Conservation (phyloP, 2,113 vertebrate genomes). For the Grus americana region DNA sequence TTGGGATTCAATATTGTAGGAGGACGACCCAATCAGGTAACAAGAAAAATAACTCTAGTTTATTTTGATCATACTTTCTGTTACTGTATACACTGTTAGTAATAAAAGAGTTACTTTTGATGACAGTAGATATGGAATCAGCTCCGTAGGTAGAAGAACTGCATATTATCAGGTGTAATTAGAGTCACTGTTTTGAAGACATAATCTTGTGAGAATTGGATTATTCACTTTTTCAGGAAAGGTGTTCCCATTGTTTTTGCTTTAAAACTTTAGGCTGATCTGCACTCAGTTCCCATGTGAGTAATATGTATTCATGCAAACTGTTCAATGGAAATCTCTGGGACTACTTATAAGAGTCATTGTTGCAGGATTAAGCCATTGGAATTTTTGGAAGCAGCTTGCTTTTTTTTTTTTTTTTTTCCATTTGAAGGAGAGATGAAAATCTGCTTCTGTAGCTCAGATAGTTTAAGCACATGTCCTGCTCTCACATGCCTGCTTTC, state of each 20-base stretch:
- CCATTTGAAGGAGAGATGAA: background rate
- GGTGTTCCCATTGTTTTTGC: background rate
- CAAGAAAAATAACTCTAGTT: background rate
- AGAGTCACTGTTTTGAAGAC: background rate
- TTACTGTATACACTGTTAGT: background rate
- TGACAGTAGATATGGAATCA: background rate
- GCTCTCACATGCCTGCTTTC: background rate
- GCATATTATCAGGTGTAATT: background rate
- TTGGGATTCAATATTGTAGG: constrained; percentile 82
- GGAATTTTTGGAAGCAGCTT: constrained; percentile 4
- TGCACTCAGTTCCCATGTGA: background rate
- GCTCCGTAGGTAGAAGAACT: background rate
- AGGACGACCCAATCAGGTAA: constrained; percentile 76
- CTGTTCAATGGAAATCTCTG: background rate
- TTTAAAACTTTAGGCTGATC: background rate
- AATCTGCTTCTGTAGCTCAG: background rate
- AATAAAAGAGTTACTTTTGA: background rate
- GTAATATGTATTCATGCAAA: background rate
- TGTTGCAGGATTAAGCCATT: constrained; percentile 12
- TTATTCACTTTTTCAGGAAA: background rate
- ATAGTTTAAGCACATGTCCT: background rate
- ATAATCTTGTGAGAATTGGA: background rate
- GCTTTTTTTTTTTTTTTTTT: background rate
- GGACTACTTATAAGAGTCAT: background rate
- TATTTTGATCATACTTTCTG: background rate